These are phyloP conservation scores for Cephus rjabovi DNA, from an alignment of 2,888 invertebrate species.

Conservation along the genomic window DNA sequence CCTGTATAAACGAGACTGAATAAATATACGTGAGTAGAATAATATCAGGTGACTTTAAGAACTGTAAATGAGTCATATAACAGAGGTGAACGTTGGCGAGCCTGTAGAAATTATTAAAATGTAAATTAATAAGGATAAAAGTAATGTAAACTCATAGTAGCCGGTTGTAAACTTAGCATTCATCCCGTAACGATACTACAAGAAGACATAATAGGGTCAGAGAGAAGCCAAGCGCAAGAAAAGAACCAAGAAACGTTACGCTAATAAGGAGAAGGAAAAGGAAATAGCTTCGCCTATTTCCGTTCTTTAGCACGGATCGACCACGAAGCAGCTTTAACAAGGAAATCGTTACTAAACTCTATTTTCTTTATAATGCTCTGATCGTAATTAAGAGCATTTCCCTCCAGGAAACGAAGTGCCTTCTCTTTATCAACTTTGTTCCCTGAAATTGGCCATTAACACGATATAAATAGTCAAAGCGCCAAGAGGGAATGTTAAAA, in stretches of 20 bases:
- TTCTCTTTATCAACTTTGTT: background rate
- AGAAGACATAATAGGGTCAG: slow-evolving; percentile 45
- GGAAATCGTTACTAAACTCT: slow-evolving; percentile 22
- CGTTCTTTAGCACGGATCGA: background rate
- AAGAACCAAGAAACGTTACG: background rate
- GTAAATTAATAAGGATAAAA: background rate
- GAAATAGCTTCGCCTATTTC: slow-evolving; percentile 3
- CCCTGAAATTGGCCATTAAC: background rate
- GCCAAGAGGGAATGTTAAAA: background rate
- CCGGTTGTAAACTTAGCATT: background rate
- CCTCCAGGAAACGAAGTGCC: background rate
- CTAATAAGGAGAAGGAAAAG: slow-evolving; percentile 1
- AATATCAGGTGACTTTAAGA: background rate
- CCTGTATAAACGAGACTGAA: background rate
- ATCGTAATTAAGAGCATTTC: slow-evolving; percentile 21
- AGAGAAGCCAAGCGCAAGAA: slow-evolving; percentile 40
- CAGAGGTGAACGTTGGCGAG: background rate
- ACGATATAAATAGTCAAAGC: background rate
- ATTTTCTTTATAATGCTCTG: slow-evolving; percentile 17
- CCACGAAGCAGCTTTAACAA: slow-evolving; percentile 11
- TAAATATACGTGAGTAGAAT: background rate
- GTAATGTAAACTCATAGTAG: background rate
- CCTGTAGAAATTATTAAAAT: background rate
- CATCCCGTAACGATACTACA: background rate
- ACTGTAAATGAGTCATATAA: background rate